Conservation (phyloP, 2,888 invertebrate species). For the Apocheima hispidaria region DNA sequence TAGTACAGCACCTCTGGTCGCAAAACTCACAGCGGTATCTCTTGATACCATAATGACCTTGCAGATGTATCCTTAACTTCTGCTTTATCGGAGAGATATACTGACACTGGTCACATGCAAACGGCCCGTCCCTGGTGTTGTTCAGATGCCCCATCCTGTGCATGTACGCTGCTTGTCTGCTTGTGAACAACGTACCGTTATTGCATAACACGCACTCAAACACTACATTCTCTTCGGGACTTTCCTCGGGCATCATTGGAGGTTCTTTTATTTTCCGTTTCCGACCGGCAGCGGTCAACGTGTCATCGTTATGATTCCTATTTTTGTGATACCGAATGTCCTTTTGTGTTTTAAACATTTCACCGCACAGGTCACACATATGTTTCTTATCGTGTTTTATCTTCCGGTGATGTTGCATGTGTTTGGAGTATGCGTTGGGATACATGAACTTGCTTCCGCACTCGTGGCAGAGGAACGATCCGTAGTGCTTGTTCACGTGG, state of each 20-base stretch:
- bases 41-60: background rate
- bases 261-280: background rate
- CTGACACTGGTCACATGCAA: background rate
- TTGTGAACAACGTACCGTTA: background rate
- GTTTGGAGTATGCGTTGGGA: background rate
- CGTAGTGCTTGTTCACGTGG: background rate
- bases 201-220: background rate
- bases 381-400: background rate
- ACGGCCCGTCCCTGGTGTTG: background rate
- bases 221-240: background rate
- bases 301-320: background rate
- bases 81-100: background rate
- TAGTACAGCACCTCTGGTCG: background rate
- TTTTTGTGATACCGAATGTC: background rate
- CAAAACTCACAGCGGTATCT: background rate
- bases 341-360: background rate
- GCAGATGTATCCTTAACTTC: background rate
- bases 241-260: background rate
- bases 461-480: background rate
- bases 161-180: background rate
- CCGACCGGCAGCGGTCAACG: background rate
- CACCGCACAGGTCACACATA: background rate
- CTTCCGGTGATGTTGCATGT: background rate
- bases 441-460: background rate
- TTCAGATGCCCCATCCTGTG: constrained; percentile 1